These are phyloP conservation scores for Melanotaenia duboulayi DNA, from an alignment of 2,113 vertebrate genomes.

Conservation along the genomic window DNA sequence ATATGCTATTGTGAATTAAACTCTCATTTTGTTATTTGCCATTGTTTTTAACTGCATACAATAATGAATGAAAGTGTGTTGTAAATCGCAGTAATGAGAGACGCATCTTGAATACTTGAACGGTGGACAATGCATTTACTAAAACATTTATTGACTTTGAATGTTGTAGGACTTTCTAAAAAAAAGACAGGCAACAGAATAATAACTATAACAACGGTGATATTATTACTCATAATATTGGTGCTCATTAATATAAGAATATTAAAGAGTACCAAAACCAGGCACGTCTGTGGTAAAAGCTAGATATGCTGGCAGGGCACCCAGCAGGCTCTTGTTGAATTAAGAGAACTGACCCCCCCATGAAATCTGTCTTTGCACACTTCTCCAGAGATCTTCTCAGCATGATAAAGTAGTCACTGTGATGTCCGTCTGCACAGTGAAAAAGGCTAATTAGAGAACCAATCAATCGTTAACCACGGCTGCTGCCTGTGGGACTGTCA, in stretches of 20 bases:
- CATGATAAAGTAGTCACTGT: slow-evolving; percentile 69
- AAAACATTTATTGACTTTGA: no score
- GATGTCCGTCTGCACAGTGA: slow-evolving; percentile 62
- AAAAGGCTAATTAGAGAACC: slow-evolving; percentile 77
- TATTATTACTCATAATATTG: no score
- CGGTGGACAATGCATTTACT: no score
- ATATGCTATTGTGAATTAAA: neutral
- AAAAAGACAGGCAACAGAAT: neutral
- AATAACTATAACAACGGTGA: neutral
- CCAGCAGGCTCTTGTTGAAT: slow-evolving; percentile 33
- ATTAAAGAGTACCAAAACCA: neutral
- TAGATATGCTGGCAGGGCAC: slow-evolving; percentile 11
- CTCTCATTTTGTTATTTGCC: slow-evolving; percentile 6
- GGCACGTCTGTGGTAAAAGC: slow-evolving; percentile 10
- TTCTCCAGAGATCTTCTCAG: slow-evolving; percentile 63
- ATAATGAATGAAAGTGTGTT: slow-evolving; percentile 3
- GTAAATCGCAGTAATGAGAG: neutral
- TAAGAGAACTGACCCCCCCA: slow-evolving; percentile 46
- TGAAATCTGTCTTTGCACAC: slow-evolving; percentile 61
- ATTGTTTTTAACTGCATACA: neutral
- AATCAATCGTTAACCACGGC: slow-evolving; percentile 71
- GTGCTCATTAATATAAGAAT: no score
- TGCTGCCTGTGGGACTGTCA: slow-evolving; percentile 68
- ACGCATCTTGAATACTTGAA: neutral
- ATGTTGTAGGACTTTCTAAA: no score